phyloP scores from a whole-genome alignment of 1,140 invertebrate species.

The Drosophila tsacasi region DNA sequence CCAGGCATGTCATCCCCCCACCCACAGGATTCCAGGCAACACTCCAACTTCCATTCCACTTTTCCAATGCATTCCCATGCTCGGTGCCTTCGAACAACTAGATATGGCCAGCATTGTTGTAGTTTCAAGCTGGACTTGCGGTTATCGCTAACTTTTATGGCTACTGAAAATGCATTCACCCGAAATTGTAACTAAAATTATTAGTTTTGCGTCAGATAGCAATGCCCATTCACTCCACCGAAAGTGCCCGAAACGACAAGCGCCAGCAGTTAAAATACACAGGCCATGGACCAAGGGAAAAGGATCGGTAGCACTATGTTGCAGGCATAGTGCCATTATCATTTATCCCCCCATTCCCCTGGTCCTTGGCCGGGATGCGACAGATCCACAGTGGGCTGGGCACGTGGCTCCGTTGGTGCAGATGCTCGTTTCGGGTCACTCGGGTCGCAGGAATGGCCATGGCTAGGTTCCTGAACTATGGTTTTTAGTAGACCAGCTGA shows the following conservation, averaged over 20 bases:
- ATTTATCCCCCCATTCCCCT: neutral
- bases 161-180: constrained; percentile 73
- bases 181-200: constrained; percentile 82
- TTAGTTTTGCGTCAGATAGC: constrained; percentile 85
- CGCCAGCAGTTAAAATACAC: constrained; percentile 24
- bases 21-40: neutral
- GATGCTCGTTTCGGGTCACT: constrained; percentile 74
- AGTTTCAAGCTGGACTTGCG: constrained; percentile 55
- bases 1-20: neutral
- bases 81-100: constrained; percentile 21
- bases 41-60: neutral
- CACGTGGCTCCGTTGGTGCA: constrained; percentile 52
- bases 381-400: constrained; percentile 45
- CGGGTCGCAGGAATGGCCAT: constrained; percentile 84
- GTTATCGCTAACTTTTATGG: constrained; percentile 67
- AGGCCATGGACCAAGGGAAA: constrained; percentile 25
- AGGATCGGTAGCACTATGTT: neutral
- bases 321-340: neutral
- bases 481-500: constrained; percentile 72
- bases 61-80: neutral
- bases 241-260: constrained; percentile 74
- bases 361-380: constrained; percentile 5
- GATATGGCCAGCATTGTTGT: constrained; percentile 40
- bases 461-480: constrained; percentile 84
- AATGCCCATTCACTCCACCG: constrained; percentile 84